Base-by-base conservation (phyloP, 2,888 invertebrate genomes). In the Philonicus albiceps region DNA sequence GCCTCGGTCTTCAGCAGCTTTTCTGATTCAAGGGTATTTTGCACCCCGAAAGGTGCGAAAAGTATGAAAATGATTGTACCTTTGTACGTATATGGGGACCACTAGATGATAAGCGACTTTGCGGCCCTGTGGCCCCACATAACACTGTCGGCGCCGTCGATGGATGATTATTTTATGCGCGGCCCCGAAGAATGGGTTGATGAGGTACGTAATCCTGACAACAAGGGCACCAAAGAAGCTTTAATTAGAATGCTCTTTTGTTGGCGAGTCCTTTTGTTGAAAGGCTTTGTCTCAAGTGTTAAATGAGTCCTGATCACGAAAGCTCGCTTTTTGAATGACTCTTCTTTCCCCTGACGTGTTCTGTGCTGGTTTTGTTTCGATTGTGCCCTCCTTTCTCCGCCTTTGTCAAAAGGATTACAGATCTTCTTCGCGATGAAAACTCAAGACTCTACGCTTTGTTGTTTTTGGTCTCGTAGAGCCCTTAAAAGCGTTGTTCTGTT, bases 221-320 rank as follows among this genome's bases (percentile, higher is more conserved):
- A 37, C 55, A 73, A 73, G 73, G 73, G 64, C 27, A 73, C 72
- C 43, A 84, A 73, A 84, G 40, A 55, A 43, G 75, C 86, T 64
- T 86, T 76, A 86, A 86, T 86, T 86, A 86, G 86, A 86, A 86
- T 86, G 86, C 86, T 53, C 86, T 76, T 86, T 86, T 86, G 76
- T 86, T 86, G 55, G 55, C 19, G 16, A 76, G 31, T 75, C 75
- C 75, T 5, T 85, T 85, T 75, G 76, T 76, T 75, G 85, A 76
- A 76, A 37, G 55, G 55, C 7, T 76, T 86, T 64, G 55, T 53
- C 55, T 76, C 53, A 76, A 85, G 86, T 76, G 76, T 64, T 55
- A 86, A 86, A 86, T 86, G 86, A 86, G 86, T 37, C 75, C 76
- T 76, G 86, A 86, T 86, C 86, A 86, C 37, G 76, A 76, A 78